Base-by-base conservation (phyloP, 23 tunicate genomes). In the Diplosoma virens region DNA sequence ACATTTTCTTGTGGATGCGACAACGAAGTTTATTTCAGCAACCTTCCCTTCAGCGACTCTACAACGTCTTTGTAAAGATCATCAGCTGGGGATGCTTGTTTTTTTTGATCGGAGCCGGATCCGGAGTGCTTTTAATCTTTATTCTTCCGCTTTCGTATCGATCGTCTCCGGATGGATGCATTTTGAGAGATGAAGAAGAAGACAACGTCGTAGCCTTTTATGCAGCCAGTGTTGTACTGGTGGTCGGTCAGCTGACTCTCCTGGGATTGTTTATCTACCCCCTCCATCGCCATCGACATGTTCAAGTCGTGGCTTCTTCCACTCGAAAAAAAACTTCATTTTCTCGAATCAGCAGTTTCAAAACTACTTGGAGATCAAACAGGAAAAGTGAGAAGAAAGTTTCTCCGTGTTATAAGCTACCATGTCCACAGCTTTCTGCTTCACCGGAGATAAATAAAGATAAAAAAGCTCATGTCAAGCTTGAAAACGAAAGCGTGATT, bases 1-100 rank as follows among this genome's bases (percentile, higher is more conserved):
- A 81, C 56, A n/a, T 71, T 24, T 81, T 69, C 32, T 50, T 81
- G 20, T 81, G 85, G 85, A 3, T 56, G 37, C 67, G 85, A 48
- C 85, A 81, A 54, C 55, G 69, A 56, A 9, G 34, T 21, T 69
- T 81, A n/a, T 69, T 53, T 59, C 37, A 56, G 4, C 85, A 70
- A 22, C 85, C 85, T 3, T 81, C 85, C 1, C 35, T 81, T 2
- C 25, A 69, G 3, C 17, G 37, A 1, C 78, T 81, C 30, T 60
- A 81, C 55, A 69, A 54, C 0, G 34, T 20, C 21, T 0, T 36
- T 18, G 53, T 81, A 23, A 50, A 53, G 54, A 18, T 55, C 32
- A 30, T 81, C 30, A 69, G 78, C 9, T 81, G 58, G 55, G 69
- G 60, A 29, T 22, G 69, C 36, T 25, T 69, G 27, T 24, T 34